phyloP scores from a whole-genome alignment of 2,797 vertebrate genomes.

The Hyperoplus lanceolatus region DNA sequence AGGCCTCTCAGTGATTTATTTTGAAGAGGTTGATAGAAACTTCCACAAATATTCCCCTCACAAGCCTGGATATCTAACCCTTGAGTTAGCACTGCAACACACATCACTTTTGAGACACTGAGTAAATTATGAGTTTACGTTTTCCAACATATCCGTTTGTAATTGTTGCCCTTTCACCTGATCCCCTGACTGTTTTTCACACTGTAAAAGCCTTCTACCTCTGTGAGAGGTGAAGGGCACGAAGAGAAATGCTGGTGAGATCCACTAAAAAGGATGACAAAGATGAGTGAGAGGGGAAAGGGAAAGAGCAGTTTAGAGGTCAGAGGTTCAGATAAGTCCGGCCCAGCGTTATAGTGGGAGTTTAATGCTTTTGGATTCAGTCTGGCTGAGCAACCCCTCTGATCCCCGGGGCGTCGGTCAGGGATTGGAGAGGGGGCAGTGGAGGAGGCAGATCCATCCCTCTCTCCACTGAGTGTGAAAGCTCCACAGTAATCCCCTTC shows the following conservation, averaged over 20 bases:
- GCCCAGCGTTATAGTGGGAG: conserved; percentile 51
- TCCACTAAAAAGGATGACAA: conserved; percentile 51
- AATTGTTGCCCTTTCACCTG: conserved; percentile 48
- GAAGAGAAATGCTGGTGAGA: conserved; percentile 53
- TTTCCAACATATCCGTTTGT: conserved; percentile 46
- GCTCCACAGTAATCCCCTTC: conserved; percentile 79
- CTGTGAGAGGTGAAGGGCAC: conserved; percentile 22
- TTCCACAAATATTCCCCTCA: conserved; percentile 14
- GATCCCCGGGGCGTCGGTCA: conserved; percentile 74
- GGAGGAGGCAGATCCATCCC: conserved; percentile 76
- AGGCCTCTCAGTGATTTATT: background rate
- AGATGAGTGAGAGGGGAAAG: conserved; percentile 48
- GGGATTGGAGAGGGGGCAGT: conserved; percentile 66
- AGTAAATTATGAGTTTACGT: conserved; percentile 33
- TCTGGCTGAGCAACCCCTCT: conserved; percentile 72
- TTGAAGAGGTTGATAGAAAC: background rate
- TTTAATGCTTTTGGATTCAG: conserved; percentile 76
- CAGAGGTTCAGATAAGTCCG: conserved; percentile 65
- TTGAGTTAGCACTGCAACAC: background rate
- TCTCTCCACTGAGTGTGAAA: conserved; percentile 81
- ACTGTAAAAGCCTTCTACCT: conserved; percentile 48
- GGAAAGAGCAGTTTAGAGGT: conserved; percentile 63
- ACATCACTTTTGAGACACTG: conserved; percentile 20
- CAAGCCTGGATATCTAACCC: conserved; percentile 3
- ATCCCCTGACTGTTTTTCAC: conserved; percentile 42